Percentiles rank a stretch among this genome's conserved stretches.
phyloP scores from a whole-genome alignment of 2,797 vertebrate species.

The Pithecia hirsuta region DNA sequence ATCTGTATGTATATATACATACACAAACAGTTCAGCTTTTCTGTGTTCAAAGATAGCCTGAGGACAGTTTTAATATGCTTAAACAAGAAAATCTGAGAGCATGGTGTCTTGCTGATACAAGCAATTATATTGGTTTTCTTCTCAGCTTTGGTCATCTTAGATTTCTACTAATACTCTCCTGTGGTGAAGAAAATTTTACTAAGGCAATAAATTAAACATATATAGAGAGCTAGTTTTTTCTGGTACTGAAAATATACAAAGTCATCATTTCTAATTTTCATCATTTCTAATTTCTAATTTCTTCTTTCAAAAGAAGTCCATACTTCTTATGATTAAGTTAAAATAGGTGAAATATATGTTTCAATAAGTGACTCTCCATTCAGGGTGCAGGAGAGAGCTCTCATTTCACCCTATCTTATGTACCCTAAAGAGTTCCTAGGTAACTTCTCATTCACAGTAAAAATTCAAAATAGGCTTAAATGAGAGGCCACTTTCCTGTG shows the following conservation, averaged over 20 bases:
- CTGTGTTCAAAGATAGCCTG: not conserved
- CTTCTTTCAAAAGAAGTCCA: not conserved
- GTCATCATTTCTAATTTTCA: not conserved
- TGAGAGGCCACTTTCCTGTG: not conserved
- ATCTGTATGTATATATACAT: not conserved
- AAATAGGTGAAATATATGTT: not conserved
- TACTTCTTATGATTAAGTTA: not conserved
- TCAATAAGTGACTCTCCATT: not conserved
- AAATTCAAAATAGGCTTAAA: not conserved
- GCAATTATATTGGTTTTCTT: not conserved
- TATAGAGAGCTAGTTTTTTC: not conserved
- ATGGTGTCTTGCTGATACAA: not conserved
- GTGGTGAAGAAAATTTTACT: not conserved
- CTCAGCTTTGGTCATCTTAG: not conserved
- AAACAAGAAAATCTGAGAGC: not conserved
- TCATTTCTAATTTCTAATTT: too few relatives aligned
- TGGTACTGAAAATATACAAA: not conserved
- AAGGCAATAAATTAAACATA: slow-evolving; percentile 9
- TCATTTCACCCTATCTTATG: not conserved
- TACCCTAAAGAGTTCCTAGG: not conserved
- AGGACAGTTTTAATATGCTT: not conserved
- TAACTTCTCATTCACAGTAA: not conserved
- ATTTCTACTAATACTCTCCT: not conserved
- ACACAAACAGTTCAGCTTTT: not conserved
- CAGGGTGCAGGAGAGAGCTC: not conserved